These are phyloP conservation scores for Drosophila diplacantha DNA, from an alignment of 2,888 invertebrate species.

Conservation along the genomic window DNA sequence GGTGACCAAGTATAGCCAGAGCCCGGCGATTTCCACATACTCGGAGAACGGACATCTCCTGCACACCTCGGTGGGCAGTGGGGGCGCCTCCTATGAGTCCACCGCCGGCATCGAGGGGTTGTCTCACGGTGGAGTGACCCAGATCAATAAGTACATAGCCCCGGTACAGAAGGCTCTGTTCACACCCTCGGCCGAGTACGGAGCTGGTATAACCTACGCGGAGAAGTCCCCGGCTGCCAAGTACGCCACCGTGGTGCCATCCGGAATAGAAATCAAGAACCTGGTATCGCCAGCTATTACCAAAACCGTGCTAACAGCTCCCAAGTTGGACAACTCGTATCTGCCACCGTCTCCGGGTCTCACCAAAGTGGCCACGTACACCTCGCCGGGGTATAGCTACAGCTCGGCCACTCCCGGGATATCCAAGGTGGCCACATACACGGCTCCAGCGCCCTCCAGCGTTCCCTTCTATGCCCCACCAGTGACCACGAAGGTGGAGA, in stretches of 20 bases:
- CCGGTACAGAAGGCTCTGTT: conserved; percentile 64
- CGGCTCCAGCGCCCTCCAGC: conserved; percentile 39
- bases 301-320: conserved; percentile 44
- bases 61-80: conserved; percentile 75
- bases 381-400: conserved; percentile 67
- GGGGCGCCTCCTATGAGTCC: conserved; percentile 70
- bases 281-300: conserved; percentile 78
- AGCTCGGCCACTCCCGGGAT: conserved; percentile 63
- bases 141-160: conserved; percentile 66
- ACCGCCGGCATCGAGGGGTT: conserved; percentile 69
- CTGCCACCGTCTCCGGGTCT: conserved; percentile 33
- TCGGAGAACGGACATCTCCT: conserved; percentile 75
- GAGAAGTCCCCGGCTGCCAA: conserved; percentile 77
- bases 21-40: conserved; percentile 72
- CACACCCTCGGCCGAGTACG: conserved; percentile 75
- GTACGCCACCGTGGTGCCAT: conserved; percentile 77
- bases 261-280: conserved; percentile 80
- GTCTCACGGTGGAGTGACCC: conserved; percentile 57
- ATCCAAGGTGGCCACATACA: conserved; percentile 64
- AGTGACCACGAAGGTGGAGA: conserved; percentile 76
- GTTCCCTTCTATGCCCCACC: conserved; percentile 60
- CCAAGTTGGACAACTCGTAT: conserved; percentile 45
- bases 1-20: conserved; percentile 65
- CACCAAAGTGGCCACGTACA: conserved; percentile 61
- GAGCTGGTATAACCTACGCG: conserved; percentile 72